phyloP scores from a whole-genome alignment of 2,113 vertebrate genomes.

The Cyanoramphus novaezelandiae region DNA sequence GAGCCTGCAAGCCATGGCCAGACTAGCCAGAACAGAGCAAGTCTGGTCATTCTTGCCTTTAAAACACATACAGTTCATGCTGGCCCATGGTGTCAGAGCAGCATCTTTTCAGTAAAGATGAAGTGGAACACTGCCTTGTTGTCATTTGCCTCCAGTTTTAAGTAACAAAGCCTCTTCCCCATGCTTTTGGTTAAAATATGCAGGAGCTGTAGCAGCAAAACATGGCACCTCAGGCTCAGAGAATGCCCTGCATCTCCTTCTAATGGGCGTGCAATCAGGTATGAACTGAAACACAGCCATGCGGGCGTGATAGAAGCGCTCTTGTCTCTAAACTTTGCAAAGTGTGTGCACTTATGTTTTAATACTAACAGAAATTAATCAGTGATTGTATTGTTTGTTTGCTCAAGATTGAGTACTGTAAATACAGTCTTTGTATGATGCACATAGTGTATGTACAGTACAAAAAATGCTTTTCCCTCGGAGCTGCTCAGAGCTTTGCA shows the following conservation, averaged over 20 bases:
- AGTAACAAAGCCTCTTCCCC: background rate
- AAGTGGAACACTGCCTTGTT: background rate
- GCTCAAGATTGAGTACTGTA: conserved; percentile 7
- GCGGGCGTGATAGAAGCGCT: background rate
- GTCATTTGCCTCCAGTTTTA: background rate
- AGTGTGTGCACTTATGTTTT: background rate
- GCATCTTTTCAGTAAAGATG: background rate
- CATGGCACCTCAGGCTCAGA: background rate
- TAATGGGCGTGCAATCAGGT: background rate
- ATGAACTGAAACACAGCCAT: background rate
- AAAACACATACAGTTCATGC: background rate
- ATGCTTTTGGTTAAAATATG: background rate
- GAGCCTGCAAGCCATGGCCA: background rate
- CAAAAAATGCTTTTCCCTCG: background rate
- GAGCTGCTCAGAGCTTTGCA: background rate
- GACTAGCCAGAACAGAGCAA: fast-evolving
- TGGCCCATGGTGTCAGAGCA: background rate
- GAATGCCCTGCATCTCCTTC: background rate
- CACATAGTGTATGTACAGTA: background rate
- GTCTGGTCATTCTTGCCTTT: background rate
- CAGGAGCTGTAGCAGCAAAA: background rate
- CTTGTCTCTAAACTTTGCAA: background rate
- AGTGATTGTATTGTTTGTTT: background rate
- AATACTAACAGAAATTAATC: background rate
- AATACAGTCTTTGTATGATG: background rate